Evolutionary conservation across 2,797 vertebrate genomes (phyloP).

Genomic region (Gymnothorax javanicus): DNA sequence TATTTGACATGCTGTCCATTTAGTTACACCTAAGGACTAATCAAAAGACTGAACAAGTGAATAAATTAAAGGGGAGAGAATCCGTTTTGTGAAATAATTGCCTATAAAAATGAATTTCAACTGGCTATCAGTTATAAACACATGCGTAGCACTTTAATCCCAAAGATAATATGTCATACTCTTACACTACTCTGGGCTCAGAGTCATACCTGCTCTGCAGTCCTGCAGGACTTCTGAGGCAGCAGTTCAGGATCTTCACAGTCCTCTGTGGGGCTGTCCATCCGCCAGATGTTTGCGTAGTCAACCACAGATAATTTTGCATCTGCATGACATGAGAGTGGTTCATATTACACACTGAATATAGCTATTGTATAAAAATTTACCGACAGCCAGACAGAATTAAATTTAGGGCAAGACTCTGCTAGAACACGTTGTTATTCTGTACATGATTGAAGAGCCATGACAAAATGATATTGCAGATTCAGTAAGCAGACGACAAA

Average conservation of each 20-base stretch:
- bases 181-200: neutral
- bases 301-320: constrained; percentile 65
- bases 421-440: no score
- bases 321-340: constrained; percentile 57
- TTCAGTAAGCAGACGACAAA: no score
- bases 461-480: no score
- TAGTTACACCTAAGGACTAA: neutral
- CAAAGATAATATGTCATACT: neutral
- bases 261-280: constrained; percentile 81
- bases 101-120: neutral
- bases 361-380: neutral
- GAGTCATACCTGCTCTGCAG: constrained; percentile 50
- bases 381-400: neutral
- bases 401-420: no score
- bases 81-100: no score
- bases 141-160: neutral
- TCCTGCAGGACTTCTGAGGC: constrained; percentile 57
- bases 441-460: no score
- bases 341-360: neutral
- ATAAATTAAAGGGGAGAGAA: neutral
- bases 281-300: constrained; percentile 79
- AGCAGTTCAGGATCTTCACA: constrained; percentile 67
- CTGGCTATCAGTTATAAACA: neutral
- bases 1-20: no score
- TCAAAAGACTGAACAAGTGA: neutral